Evolutionary conservation across 2,888 invertebrate species (phyloP).

Genomic region (Lacanobia oleracea): DNA sequence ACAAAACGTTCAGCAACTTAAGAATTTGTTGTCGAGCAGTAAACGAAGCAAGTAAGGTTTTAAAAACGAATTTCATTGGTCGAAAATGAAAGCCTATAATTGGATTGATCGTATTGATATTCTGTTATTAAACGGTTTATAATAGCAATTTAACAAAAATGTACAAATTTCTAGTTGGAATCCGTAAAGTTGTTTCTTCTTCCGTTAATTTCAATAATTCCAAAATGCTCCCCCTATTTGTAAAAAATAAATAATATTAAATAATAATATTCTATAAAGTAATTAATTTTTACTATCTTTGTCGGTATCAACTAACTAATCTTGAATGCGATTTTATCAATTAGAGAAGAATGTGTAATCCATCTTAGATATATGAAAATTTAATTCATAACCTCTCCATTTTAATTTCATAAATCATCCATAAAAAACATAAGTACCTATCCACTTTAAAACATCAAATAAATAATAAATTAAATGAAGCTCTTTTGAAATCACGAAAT

Average conservation of each 20-base stretch:
- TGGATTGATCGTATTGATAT: conserved; percentile 6
- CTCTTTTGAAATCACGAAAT: conserved; percentile 28
- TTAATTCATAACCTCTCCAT: conserved; percentile 7
- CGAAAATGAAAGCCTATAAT: conserved; percentile 33
- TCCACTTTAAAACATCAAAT: conserved; percentile 30
- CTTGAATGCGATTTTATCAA: too few species aligned
- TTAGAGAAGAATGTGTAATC: not conserved
- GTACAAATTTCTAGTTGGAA: not conserved
- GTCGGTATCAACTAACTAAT: too few species aligned
- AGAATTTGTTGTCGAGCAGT: conserved; percentile 75
- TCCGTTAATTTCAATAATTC: not conserved
- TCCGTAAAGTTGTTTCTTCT: not conserved
- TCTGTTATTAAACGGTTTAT: conserved; percentile 3
- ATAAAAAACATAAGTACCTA: conserved; percentile 17
- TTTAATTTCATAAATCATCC: conserved; percentile 1
- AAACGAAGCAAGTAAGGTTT: conserved; percentile 61
- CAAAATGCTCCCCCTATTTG: not conserved
- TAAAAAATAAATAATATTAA: too few species aligned
- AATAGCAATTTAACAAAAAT: not conserved
- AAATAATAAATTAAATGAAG: conserved; percentile 27
- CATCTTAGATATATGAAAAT: not conserved
- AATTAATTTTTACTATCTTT: too few species aligned
- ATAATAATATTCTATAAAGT: too few species aligned
- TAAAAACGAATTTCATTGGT: conserved; percentile 25
- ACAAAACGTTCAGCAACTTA: conserved; percentile 69